Evolutionary conservation across 2,113 vertebrate species (phyloP).

Genomic region (Bos taurus): ARS-UCD2.0 NC_037340.1:70307501-70308000

Average conservation of each 20-base stretch:
- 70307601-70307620: conserved; percentile 16
- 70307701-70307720: rapidly evolving
- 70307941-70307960: not conserved
- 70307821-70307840: not conserved
- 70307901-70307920: not conserved
- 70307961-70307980: not conserved
- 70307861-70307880: not conserved
- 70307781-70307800: not conserved
- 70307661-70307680: conserved; percentile 29
- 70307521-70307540: not conserved
- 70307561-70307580: not conserved
- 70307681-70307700: not conserved
- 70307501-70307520: not conserved
- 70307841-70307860: not conserved
- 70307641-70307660: not conserved
- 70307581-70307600: not conserved
- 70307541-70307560: not conserved
- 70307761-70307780: not conserved
- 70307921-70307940: not conserved
- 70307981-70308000: not conserved
- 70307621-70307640: not conserved
- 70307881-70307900: not conserved
- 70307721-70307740: conserved; percentile 40
- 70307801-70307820: not conserved
- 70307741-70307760: not conserved